Base-by-base conservation (phyloP, 2,113 vertebrate genomes). In the Eudyptes chrysolophus region DNA sequence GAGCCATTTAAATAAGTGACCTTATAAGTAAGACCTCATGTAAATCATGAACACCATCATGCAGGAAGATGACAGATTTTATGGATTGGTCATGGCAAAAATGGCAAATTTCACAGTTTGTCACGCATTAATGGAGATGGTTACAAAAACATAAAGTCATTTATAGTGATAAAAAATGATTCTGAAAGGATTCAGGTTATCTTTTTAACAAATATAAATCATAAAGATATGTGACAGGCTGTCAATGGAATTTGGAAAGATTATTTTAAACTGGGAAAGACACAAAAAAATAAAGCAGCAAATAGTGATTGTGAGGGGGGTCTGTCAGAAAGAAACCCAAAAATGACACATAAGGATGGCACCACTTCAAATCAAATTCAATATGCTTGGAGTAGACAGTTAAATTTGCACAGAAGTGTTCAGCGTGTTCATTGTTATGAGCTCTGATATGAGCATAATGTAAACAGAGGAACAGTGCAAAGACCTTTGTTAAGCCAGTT, bases 21-120 rank as follows among this genome's bases (percentile, higher is more conserved):
- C 61, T 89, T 62, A 71, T 52, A 81, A 86, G n/a, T 58, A 65
- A 70, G 77, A n/a, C 34, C 38, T 10, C 2, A 1, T 75, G 38
- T 88, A 89, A 95, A 69, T 62, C 40, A 76, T 78, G 87, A 87
- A 86, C 49, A 72, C 64, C 88, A 81, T 90, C 54, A 57, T 82
- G 49, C 81, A 93, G 29, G 16, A 60, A 89, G 51, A 70, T 75
- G 55, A 96, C 42, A 94, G 65, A 94, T 93, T 95, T 96, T 97
- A 93, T 92, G 55, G 44, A 92, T 69, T 80, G 26, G 52, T 93
- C 89, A 94, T 94, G 78, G 80, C 46, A 96, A 98, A 97, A 95
- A 94, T 72, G 34, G 79, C 42, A 92, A 97, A 88, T 92, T 96
- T 88, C 81, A 94, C 57, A 87, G 72, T 94, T 97, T 93, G 38